Evolutionary conservation across 2,888 invertebrate species (phyloP).

Genomic region (Gastrophysa polygoni): DNA sequence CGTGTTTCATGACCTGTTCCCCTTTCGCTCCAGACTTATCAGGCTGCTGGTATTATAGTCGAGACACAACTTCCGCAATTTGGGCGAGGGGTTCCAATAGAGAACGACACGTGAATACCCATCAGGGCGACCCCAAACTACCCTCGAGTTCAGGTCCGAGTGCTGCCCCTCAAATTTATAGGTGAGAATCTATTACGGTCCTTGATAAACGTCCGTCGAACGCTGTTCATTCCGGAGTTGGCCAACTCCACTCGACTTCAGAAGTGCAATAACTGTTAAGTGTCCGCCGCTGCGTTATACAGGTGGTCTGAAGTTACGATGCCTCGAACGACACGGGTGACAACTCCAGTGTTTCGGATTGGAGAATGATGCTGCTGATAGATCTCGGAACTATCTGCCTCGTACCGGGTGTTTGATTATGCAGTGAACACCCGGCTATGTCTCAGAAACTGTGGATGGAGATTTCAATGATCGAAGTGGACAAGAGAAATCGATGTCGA

Average conservation of each 20-base stretch:
- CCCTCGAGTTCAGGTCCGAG: neutral
- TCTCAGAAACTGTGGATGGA: too few relatives aligned
- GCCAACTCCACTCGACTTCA: neutral
- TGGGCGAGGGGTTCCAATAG: neutral
- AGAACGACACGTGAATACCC: neutral
- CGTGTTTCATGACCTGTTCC: too few relatives aligned
- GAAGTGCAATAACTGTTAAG: neutral
- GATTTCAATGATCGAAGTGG: too few relatives aligned
- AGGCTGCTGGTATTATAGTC: neutral
- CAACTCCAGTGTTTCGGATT: too few relatives aligned
- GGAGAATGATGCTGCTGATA: too few relatives aligned
- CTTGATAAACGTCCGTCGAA: conserved; percentile 5
- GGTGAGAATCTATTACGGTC: conserved; percentile 15
- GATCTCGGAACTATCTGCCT: too few relatives aligned
- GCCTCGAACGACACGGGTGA: too few relatives aligned
- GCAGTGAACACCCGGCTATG: too few relatives aligned
- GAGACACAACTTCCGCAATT: neutral
- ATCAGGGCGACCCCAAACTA: neutral
- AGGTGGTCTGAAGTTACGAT: too few relatives aligned
- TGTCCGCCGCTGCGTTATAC: neutral
- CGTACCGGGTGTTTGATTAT: too few relatives aligned
- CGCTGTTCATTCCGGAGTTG: neutral
- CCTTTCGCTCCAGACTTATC: too few relatives aligned
- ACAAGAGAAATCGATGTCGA: too few relatives aligned
- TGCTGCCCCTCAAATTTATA: conserved; percentile 8